phyloP scores from a whole-genome alignment of 2,797 vertebrate species.

The Stomatorhinus walkeri region DNA sequence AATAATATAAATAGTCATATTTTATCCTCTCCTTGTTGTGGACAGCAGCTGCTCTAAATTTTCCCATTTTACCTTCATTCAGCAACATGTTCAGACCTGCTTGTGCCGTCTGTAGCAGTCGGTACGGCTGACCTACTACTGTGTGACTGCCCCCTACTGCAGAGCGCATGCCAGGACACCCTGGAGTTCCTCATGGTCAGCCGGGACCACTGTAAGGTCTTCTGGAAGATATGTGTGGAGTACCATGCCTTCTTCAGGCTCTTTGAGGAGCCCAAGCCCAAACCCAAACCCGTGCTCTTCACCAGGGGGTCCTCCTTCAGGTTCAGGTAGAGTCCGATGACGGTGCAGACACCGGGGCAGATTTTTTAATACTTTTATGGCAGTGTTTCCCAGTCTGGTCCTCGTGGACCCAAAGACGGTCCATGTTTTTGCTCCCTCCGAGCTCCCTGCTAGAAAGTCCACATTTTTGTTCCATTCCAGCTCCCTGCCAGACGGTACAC shows the following conservation, averaged over 20 bases:
- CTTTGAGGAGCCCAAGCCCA: conserved; percentile 93
- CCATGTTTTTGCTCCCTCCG: neutral
- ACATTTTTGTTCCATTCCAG: neutral
- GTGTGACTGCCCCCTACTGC: conserved; percentile 27
- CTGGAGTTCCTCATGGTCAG: conserved; percentile 94
- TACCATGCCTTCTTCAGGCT: conserved; percentile 98
- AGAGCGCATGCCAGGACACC: conserved; percentile 90
- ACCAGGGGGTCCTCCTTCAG: conserved; percentile 94
- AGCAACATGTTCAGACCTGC: neutral
- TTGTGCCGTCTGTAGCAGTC: neutral
- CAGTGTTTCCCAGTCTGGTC: neutral
- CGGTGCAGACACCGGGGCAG: neutral
- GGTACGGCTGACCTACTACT: neutral
- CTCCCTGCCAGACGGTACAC: neutral
- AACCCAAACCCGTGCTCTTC: conserved; percentile 91
- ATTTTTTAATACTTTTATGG: neutral
- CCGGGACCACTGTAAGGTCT: conserved; percentile 94
- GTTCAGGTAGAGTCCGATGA: conserved; percentile 72
- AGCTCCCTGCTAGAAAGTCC: neutral
- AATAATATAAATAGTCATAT: neutral
- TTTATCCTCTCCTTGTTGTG: neutral
- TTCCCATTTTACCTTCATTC: neutral
- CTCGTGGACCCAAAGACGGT: neutral
- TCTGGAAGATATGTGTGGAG: conserved; percentile 98
- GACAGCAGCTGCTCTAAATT: neutral